Evolutionary conservation across 2,888 invertebrate genomes (phyloP).

Genomic region (Heteropelma amictum): DNA sequence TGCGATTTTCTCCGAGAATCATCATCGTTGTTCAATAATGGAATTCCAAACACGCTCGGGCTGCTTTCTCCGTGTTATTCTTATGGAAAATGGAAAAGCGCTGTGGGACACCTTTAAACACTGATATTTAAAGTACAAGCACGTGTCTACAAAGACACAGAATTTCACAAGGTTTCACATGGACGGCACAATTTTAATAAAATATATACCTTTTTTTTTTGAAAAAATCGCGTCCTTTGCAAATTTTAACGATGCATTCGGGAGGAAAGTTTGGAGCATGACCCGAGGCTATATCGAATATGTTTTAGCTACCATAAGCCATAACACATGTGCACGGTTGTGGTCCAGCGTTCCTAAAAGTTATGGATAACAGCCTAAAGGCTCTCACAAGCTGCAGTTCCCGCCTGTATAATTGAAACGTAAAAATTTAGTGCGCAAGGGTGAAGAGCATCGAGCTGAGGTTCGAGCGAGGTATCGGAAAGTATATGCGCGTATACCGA

Average conservation of each 20-base stretch:
- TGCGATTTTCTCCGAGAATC: no score
- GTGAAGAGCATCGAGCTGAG: constrained; percentile 11
- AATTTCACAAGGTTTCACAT: no score
- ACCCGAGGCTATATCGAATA: not conserved
- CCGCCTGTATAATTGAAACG: constrained; percentile 53
- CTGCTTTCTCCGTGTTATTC: no score
- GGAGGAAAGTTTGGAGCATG: constrained; percentile 6
- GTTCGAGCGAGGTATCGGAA: not conserved
- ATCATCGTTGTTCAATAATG: no score
- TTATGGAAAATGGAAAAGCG: no score
- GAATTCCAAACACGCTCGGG: no score
- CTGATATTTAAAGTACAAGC: no score
- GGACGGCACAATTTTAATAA: no score
- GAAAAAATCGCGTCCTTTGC: not conserved
- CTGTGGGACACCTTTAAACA: no score
- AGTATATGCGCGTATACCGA: not conserved
- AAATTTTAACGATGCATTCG: not conserved
- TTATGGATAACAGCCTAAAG: constrained; percentile 6
- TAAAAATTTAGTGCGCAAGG: constrained; percentile 52
- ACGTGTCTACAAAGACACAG: no score
- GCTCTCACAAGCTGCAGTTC: constrained; percentile 9
- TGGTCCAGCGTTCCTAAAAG: not conserved
- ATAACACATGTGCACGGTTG: constrained; percentile 9
- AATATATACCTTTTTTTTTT: no score
- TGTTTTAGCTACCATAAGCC: constrained; percentile 19